These are phyloP conservation scores for Glossosoma conforme DNA, from an alignment of 1,140 invertebrate species.

Conservation along the genomic window DNA sequence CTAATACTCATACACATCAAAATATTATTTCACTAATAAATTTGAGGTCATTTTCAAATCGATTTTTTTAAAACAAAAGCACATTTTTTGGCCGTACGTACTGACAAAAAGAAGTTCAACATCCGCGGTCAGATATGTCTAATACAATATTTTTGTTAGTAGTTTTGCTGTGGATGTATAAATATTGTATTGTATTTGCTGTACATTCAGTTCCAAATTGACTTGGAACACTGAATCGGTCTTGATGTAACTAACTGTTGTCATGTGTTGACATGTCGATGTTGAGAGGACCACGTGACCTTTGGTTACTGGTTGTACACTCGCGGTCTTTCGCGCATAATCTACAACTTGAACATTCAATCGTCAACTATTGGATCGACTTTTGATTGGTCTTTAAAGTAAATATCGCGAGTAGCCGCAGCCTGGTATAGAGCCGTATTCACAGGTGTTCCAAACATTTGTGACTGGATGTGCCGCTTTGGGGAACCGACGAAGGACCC, in stretches of 20 bases:
- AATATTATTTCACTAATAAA: too few relatives aligned
- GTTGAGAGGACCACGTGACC: conserved; percentile 31
- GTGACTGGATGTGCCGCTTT: conserved; percentile 30
- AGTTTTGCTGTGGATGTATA: conserved; percentile 31
- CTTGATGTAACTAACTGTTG: conserved; percentile 28
- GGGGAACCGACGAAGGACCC: conserved; percentile 47
- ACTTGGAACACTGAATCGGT: conserved; percentile 33
- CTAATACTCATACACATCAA: too few relatives aligned
- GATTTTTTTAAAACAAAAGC: too few relatives aligned
- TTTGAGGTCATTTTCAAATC: too few relatives aligned
- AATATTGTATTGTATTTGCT: conserved; percentile 31
- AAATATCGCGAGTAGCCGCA: too few relatives aligned
- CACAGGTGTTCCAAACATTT: conserved; percentile 26
- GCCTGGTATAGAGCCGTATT: conserved; percentile 4
- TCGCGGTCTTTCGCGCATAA: conserved; percentile 32
- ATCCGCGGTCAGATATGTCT: conserved; percentile 8
- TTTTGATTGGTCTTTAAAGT: not conserved
- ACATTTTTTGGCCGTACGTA: too few relatives aligned
- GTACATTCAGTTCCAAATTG: conserved; percentile 33
- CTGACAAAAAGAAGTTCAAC: conserved; percentile 12
- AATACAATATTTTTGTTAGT: conserved; percentile 25
- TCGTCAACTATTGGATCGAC: not conserved
- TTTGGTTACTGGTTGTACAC: conserved; percentile 32
- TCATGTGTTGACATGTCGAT: conserved; percentile 32
- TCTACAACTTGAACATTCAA: not conserved